Percentiles rank a stretch among this genome's conserved stretches.
These are phyloP conservation scores for Cosmorhoe ocellata DNA, from an alignment of 2,888 invertebrate species.

Conservation along the genomic window DNA sequence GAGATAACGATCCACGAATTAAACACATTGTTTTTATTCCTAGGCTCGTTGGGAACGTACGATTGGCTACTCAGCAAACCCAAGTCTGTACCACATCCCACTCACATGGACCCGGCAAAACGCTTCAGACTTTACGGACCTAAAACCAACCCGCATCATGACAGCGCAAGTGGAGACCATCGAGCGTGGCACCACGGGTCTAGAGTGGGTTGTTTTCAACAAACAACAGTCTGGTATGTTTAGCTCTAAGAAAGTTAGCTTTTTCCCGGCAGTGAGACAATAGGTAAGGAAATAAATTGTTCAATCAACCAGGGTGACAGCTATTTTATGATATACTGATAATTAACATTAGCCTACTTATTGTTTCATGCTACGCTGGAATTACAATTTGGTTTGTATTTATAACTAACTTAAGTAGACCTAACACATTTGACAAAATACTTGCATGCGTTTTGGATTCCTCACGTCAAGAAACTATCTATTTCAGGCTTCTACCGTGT, in stretches of 20 bases:
- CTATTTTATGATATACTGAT: too few species aligned
- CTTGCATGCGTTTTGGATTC: too few species aligned
- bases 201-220: constrained; percentile 85
- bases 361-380: too few species aligned
- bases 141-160: constrained; percentile 64
- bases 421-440: too few species aligned
- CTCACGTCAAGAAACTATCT: neutral
- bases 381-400: too few species aligned
- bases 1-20: too few species aligned
- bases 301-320: too few species aligned
- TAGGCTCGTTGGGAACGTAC: constrained; percentile 66
- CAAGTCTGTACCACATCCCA: constrained; percentile 64
- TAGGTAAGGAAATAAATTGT: too few species aligned
- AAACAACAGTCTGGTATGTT: constrained; percentile 80
- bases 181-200: constrained; percentile 50
- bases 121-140: constrained; percentile 61
- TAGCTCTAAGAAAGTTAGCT: too few species aligned
- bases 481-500: constrained; percentile 84
- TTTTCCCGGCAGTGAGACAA: too few species aligned
- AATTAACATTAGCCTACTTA: too few species aligned
- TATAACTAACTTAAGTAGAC: too few species aligned
- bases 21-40: neutral
- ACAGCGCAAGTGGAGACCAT: constrained; percentile 43
- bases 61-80: constrained; percentile 44
- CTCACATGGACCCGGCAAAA: constrained; percentile 70